Evolutionary conservation across 2,113 vertebrate species (phyloP).

Genomic region (Xenopus laevis): DNA sequence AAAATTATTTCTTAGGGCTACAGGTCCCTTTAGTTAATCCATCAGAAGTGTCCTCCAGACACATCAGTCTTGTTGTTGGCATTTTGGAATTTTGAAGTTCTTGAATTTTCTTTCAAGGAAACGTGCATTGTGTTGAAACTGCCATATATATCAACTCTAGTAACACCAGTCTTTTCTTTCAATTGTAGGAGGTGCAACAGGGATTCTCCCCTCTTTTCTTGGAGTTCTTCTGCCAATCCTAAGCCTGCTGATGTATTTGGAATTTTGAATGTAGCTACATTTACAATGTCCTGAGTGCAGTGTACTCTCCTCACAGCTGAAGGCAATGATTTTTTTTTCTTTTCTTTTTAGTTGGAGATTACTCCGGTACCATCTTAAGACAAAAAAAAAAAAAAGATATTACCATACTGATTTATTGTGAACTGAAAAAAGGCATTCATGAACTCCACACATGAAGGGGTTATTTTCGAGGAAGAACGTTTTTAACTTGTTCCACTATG

Average conservation of each 20-base stretch:
- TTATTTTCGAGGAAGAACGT: slow-evolving; percentile 75
- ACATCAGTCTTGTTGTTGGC: no score
- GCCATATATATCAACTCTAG: no score
- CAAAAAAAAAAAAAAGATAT: slow-evolving; percentile 66
- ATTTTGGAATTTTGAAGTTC: no score
- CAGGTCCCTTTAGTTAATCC: no score
- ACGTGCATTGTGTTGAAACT: no score
- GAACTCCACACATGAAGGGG: slow-evolving; percentile 78
- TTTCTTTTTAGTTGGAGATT: slow-evolving; percentile 45
- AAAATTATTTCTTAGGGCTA: no score
- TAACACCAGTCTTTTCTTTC: slow-evolving; percentile 9
- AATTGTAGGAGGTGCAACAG: slow-evolving; percentile 59
- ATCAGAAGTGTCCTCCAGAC: no score
- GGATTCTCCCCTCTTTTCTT: slow-evolving; percentile 58
- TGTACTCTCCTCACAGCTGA: slow-evolving; percentile 70
- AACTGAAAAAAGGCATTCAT: slow-evolving; percentile 71
- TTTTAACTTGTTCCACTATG: slow-evolving; percentile 96
- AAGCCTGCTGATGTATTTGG: slow-evolving; percentile 69
- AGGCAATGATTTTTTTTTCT: slow-evolving; percentile 67
- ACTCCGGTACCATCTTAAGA: slow-evolving; percentile 70
- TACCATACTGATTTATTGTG: slow-evolving; percentile 63
- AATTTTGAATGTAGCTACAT: slow-evolving; percentile 87
- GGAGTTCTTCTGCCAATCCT: slow-evolving; percentile 70
- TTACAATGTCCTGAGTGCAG: slow-evolving; percentile 65
- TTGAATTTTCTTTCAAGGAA: no score